phyloP scores from a whole-genome alignment of 1,140 invertebrate genomes.

The Brachionus manjavacas region DNA sequence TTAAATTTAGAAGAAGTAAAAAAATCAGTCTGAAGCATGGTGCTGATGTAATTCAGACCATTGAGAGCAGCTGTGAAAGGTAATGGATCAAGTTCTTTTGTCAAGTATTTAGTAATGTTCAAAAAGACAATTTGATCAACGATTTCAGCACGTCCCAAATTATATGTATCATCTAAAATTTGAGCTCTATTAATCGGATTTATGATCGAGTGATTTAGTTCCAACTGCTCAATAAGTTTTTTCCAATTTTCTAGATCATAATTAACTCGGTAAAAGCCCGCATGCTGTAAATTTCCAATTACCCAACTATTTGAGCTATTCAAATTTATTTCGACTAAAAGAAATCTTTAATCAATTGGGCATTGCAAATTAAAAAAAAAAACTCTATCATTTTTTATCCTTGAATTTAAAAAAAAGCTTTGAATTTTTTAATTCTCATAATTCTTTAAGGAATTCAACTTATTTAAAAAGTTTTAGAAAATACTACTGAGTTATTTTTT shows the following conservation, averaged over 20 bases:
- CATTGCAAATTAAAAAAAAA: no score
- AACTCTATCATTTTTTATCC: no score
- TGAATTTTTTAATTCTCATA: no score
- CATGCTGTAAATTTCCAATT: slow-evolving; percentile 78
- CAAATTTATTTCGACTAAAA: slow-evolving; percentile 67
- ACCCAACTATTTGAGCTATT: slow-evolving; percentile 57
- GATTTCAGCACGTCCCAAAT: slow-evolving; percentile 51
- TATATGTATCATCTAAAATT: slow-evolving; percentile 59
- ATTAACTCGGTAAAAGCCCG: slow-evolving; percentile 77
- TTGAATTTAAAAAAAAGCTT: no score
- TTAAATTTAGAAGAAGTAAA: background rate
- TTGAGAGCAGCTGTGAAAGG: slow-evolving; percentile 52
- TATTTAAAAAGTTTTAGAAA: no score
- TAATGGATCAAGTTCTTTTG: slow-evolving; percentile 53
- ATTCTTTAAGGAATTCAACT: no score
- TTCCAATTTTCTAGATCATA: slow-evolving; percentile 74
- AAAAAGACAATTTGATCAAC: slow-evolving; percentile 47
- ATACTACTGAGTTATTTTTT: slow-evolving; percentile 1
- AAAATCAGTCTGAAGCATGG: background rate
- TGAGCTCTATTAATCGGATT: slow-evolving; percentile 54
- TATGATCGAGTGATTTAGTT: background rate
- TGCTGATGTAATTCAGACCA: background rate
- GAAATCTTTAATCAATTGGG: slow-evolving; percentile 71
- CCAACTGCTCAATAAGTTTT: background rate
- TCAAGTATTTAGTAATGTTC: slow-evolving; percentile 54